Conservation (phyloP, 1,140 invertebrate genomes). For the Tribolium madens region DNA sequence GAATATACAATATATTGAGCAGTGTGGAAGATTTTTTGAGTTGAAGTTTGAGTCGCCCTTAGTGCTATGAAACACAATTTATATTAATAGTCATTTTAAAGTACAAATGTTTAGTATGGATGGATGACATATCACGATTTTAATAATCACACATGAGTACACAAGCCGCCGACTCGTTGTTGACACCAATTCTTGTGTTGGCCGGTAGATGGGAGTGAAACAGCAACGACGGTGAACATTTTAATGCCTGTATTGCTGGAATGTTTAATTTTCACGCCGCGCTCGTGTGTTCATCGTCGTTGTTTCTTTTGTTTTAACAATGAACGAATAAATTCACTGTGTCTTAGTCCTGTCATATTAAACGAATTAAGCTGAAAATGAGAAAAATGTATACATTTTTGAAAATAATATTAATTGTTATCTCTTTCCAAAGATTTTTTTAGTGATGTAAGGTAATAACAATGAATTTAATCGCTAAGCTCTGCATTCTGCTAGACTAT, state of each 20-base stretch:
- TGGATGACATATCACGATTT: slow-evolving; percentile 64
- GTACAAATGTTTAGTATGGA: slow-evolving; percentile 64
- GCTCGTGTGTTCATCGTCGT: slow-evolving; percentile 7
- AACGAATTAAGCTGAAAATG: slow-evolving; percentile 62
- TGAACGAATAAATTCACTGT: slow-evolving; percentile 65
- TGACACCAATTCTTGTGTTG: slow-evolving; percentile 41
- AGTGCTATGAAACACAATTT: slow-evolving; percentile 17
- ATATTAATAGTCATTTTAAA: slow-evolving; percentile 62
- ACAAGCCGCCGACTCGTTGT: slow-evolving; percentile 49
- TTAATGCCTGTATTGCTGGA: slow-evolving; percentile 27
- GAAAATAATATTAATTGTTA: slow-evolving; percentile 64
- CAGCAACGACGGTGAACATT: slow-evolving; percentile 4
- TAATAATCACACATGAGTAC: slow-evolving; percentile 54
- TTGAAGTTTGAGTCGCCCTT: not conserved
- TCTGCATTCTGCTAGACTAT: slow-evolving; percentile 55
- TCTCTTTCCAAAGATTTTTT: slow-evolving; percentile 66
- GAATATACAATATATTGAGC: slow-evolving; percentile 24
- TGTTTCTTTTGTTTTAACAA: slow-evolving; percentile 15
- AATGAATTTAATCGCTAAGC: slow-evolving; percentile 60
- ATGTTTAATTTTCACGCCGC: slow-evolving; percentile 35
- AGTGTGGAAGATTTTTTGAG: slow-evolving; percentile 25
- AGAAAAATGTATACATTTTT: slow-evolving; percentile 64
- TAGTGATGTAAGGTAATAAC: slow-evolving; percentile 62
- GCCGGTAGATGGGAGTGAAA: slow-evolving; percentile 35
- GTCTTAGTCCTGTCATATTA: slow-evolving; percentile 66